Evolutionary conservation across 2,888 invertebrate species (phyloP).

Genomic region (Hymenopus coronatus): DNA sequence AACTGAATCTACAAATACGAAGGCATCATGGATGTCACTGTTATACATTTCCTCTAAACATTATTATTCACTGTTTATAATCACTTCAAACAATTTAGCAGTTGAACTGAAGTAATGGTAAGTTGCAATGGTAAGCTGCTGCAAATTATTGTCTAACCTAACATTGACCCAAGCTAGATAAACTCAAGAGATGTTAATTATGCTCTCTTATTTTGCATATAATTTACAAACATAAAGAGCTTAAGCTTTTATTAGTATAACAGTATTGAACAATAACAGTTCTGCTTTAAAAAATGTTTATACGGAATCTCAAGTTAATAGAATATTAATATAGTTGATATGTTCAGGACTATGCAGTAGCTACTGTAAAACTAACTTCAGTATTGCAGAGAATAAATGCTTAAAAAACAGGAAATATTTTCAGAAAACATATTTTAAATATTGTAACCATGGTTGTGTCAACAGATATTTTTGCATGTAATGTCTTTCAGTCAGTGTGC

Average conservation of each 20-base stretch:
- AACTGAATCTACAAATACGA: too few relatives aligned
- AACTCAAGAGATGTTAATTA: not conserved
- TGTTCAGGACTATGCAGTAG: not conserved
- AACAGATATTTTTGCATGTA: not conserved
- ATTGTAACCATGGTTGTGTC: not conserved
- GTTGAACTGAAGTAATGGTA: too few relatives aligned
- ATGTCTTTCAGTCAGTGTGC: not conserved
- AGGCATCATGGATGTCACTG: too few relatives aligned
- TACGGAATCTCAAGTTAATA: not conserved
- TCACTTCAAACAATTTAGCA: too few relatives aligned
- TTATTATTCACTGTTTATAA: too few relatives aligned
- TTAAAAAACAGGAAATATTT: not conserved
- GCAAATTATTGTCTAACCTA: too few relatives aligned
- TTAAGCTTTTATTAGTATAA: too few relatives aligned
- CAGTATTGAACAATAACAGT: not conserved
- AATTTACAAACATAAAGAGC: too few relatives aligned
- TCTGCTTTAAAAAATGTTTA: not conserved
- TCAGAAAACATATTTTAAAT: not conserved
- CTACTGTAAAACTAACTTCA: not conserved
- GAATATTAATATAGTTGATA: not conserved
- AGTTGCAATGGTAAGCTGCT: too few relatives aligned
- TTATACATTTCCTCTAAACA: too few relatives aligned
- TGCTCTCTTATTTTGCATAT: not conserved
- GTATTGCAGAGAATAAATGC: too few relatives aligned
- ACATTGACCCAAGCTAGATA: too few relatives aligned